phyloP scores from a whole-genome alignment of 1,140 invertebrate genomes.

The Drosophila oshimai region DNA sequence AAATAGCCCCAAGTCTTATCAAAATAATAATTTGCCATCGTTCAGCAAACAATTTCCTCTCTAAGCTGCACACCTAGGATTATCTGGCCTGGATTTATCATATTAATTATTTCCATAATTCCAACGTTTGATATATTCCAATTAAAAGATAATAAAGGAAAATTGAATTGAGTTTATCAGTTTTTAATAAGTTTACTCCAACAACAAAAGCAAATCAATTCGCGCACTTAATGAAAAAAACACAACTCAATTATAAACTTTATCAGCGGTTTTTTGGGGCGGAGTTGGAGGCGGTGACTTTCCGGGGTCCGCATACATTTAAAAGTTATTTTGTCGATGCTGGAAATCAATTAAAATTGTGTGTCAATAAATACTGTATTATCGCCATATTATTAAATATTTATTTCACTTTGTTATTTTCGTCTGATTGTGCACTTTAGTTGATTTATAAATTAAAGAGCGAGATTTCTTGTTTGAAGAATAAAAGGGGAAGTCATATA shows the following conservation, averaged over 20 bases:
- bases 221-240: constrained; percentile 76
- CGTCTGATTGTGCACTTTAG: constrained; percentile 18
- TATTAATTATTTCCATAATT: constrained; percentile 32
- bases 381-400: constrained; percentile 45
- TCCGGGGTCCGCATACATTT: constrained; percentile 28
- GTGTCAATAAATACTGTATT: constrained; percentile 73
- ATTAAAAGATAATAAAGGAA: constrained; percentile 29
- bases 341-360: constrained; percentile 69
- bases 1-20: constrained; percentile 1
- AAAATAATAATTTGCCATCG: constrained; percentile 67
- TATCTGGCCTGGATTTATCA: constrained; percentile 18
- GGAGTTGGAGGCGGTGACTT: constrained; percentile 2
- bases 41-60: constrained; percentile 58
- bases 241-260: constrained; percentile 79
- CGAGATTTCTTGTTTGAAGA: not conserved
- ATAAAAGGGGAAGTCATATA: not conserved
- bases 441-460: constrained; percentile 48
- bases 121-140: constrained; percentile 20
- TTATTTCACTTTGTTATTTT: constrained; percentile 4
- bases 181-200: constrained; percentile 76
- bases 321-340: constrained; percentile 64
- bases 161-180: constrained; percentile 53
- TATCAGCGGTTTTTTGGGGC: constrained; percentile 33
- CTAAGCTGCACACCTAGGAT: constrained; percentile 28
- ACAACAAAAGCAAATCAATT: constrained; percentile 65